Evolutionary conservation across 2,113 vertebrate species (phyloP).

Genomic region (Pseudopipra pipra): DNA sequence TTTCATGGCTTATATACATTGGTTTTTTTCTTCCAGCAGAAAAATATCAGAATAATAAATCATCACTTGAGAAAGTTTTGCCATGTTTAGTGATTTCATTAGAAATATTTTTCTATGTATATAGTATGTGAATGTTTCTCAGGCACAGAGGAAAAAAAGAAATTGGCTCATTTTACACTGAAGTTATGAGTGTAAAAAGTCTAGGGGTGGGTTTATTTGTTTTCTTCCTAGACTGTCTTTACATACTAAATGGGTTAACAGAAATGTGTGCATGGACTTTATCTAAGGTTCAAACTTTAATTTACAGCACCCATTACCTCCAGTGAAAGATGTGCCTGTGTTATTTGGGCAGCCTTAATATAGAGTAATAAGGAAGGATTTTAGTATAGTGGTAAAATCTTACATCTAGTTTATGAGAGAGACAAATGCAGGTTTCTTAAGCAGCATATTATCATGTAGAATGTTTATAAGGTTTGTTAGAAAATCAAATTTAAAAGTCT

Average conservation of each 20-base stretch:
- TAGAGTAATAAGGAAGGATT: conserved; percentile 25
- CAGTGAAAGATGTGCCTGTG: not conserved
- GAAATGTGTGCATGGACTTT: not conserved
- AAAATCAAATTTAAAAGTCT: not conserved
- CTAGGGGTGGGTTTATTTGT: not conserved
- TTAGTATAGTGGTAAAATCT: conserved; percentile 44
- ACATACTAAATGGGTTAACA: not conserved
- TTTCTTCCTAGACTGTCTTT: not conserved
- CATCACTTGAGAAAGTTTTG: not conserved
- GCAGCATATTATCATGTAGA: not conserved
- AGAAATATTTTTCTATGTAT: not conserved
- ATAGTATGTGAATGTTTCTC: not conserved
- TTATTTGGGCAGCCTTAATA: not conserved
- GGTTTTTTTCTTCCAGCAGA: not conserved
- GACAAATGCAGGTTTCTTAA: conserved; percentile 12
- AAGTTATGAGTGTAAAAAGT: not conserved
- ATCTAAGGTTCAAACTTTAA: not conserved
- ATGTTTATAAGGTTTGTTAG: not conserved
- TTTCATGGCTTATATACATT: not conserved
- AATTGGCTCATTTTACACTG: not conserved
- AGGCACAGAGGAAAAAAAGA: not conserved
- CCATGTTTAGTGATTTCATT: not conserved
- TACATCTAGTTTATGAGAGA: conserved; percentile 17
- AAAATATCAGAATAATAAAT: not conserved
- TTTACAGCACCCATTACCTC: not conserved